A percentile compares a stretch with the other conserved stretches of the same genome.
These are phyloP conservation scores for Tenthredo mesomela DNA, from an alignment of 2,888 invertebrate genomes.

Conservation along the genomic window DNA sequence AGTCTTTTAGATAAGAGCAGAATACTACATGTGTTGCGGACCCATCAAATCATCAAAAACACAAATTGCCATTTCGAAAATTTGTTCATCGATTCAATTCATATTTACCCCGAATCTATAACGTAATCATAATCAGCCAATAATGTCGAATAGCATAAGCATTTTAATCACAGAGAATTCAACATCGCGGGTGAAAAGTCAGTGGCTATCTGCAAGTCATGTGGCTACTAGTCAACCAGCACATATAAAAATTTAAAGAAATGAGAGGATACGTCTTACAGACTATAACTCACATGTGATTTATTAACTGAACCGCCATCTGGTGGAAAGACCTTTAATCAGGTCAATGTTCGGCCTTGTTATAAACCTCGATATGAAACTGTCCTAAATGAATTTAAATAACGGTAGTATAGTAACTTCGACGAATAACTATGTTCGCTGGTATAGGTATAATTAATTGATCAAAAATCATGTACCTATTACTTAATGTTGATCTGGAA, in stretches of 20 bases:
- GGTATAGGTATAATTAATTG: background rate
- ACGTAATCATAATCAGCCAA: background rate
- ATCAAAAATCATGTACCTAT: background rate
- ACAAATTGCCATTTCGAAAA: background rate
- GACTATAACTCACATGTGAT: background rate
- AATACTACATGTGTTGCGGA: background rate
- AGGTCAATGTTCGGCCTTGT: constrained; percentile 21
- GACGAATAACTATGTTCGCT: background rate
- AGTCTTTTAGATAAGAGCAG: background rate
- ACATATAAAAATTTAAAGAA: background rate
- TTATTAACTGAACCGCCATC: background rate
- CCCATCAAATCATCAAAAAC: too few species aligned
- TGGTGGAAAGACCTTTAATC: constrained; percentile 41
- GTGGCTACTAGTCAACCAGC: background rate
- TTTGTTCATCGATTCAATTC: background rate
- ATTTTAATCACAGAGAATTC: background rate
- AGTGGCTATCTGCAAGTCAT: constrained; percentile 18
- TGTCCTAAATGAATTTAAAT: background rate
- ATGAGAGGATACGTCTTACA: background rate
- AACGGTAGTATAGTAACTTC: background rate
- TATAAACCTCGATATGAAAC: background rate
- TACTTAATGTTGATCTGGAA: too few species aligned
- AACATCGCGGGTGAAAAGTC: constrained; percentile 38
- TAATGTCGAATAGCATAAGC: background rate
- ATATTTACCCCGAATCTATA: background rate